A percentile compares a stretch with the other conserved stretches of the same genome.
phyloP scores from a whole-genome alignment of 2,797 vertebrate genomes.

The Botia almorhae region DNA sequence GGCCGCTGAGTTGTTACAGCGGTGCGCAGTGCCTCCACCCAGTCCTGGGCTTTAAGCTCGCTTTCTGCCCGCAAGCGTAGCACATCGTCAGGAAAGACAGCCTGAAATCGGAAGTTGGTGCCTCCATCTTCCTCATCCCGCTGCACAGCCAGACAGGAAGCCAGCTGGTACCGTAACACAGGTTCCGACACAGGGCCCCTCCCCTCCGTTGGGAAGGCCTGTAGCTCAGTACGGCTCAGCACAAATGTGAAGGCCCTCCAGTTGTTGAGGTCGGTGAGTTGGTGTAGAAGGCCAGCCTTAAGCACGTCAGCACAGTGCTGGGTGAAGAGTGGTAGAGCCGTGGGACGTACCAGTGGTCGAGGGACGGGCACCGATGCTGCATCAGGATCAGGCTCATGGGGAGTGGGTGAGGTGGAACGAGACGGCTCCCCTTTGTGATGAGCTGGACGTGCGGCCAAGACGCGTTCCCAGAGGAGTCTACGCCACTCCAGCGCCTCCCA shows the following conservation, averaged over 20 bases:
- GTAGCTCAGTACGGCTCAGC: constrained; percentile 83
- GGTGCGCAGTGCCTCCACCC: constrained; percentile 86
- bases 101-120: constrained; percentile 84
- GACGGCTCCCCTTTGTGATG: constrained; percentile 68
- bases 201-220: constrained; percentile 87
- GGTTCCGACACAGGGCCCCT: constrained; percentile 88
- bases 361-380: constrained; percentile 33
- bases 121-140: constrained; percentile 79
- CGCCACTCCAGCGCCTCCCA: constrained; percentile 95
- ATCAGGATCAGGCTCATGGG: constrained; percentile 55
- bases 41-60: constrained; percentile 85
- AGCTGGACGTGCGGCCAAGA: constrained; percentile 76
- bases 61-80: constrained; percentile 87
- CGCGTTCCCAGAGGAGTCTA: constrained; percentile 87
- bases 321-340: constrained; percentile 81
- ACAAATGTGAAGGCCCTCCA: constrained; percentile 94
- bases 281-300: constrained; percentile 88
- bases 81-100: constrained; percentile 86
- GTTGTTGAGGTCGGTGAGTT: constrained; percentile 88
- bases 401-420: constrained; percentile 58
- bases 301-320: constrained; percentile 84
- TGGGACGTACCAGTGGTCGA: constrained; percentile 69
- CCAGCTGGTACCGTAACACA: constrained; percentile 82
- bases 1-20: constrained; percentile 76
- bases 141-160: constrained; percentile 86